Evolutionary conservation across 2,113 vertebrate genomes (phyloP), one percentile per base, ranked within the genome.

Genomic region (Cyprinus carpio): DNA sequence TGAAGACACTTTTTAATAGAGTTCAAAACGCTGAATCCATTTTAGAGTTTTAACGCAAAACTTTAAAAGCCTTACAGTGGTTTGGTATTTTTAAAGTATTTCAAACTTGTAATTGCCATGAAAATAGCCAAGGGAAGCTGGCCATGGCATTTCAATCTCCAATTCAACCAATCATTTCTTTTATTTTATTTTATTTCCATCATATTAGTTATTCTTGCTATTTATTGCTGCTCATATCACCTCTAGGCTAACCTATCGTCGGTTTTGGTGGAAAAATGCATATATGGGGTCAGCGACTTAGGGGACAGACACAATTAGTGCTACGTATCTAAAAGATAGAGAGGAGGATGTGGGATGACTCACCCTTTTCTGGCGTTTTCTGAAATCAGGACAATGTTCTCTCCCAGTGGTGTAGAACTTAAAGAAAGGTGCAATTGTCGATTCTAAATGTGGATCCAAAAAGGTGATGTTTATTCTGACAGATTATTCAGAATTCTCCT

Each of bases 331-430:
- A 77, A 29, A n/a, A 81, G 29, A 85, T 67, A 75, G 51, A 46
- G 29, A 79, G 65, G 77, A 29, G 31, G 75, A 56, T 60, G 51
- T 64, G 56, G 46, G 4, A 23, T 89, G 86, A 94, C 95, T 96
- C 88, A 97, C 96, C 95, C 91, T 96, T 97, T 85, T 92, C 92
- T 2, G 95, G 96, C n/a, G 93, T 96, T 92, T 96, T 95, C 85
- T 96, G 95, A 87, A 97, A 96, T 91, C n/a, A 97, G 90, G 79
- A 81, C 92, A 0, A 93, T 91, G 1, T 96, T 96, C 88, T 96
- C 95, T 76, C 96, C n/a, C 96, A 0, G 96, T 96, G 84, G 96
- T 97, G 90, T 96, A 97, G 88, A 96, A 97, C 92, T 96, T 97
- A 92, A 97, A 97, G 89, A 94, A 94, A 97, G 85, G 95, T 95